Percentiles rank a stretch among this genome's conserved stretches.
Conservation (phyloP, 2,113 vertebrate species). For the Neogale vison region DNA sequence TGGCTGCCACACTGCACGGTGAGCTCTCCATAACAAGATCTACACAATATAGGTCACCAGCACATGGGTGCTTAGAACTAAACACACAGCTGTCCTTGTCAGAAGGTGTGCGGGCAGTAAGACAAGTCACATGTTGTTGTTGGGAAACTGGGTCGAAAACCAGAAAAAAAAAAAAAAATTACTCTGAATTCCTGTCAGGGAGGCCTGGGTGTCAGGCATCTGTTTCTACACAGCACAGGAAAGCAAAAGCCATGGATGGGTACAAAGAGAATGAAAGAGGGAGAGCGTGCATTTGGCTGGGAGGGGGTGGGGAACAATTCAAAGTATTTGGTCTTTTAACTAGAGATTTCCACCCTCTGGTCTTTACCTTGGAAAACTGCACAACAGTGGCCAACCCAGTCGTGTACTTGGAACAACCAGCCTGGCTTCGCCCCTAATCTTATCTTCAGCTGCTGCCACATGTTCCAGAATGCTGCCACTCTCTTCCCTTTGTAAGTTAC, state of each 20-base stretch:
- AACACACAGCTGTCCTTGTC: neutral
- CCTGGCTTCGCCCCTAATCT: neutral
- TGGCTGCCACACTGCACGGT: neutral
- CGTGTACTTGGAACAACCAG: neutral
- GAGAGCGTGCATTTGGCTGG: neutral
- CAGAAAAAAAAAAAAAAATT: neutral
- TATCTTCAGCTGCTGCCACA: neutral
- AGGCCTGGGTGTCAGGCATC: neutral
- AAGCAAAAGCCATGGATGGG: neutral
- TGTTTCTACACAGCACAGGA: neutral
- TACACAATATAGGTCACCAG: neutral
- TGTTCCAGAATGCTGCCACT: neutral
- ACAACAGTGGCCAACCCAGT: neutral
- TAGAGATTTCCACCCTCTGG: neutral
- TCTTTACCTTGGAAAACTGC: neutral
- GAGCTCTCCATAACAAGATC: neutral
- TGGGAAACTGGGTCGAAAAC: slow-evolving; percentile 26
- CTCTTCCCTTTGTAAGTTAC: neutral
- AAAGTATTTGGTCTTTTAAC: neutral
- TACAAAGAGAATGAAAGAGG: neutral
- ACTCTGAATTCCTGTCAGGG: neutral
- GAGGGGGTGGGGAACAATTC: neutral
- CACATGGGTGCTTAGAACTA: neutral
- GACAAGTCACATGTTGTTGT: neutral
- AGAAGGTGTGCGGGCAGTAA: neutral